phyloP scores from a whole-genome alignment of 2,888 invertebrate genomes.

The Tipula confusa region DNA sequence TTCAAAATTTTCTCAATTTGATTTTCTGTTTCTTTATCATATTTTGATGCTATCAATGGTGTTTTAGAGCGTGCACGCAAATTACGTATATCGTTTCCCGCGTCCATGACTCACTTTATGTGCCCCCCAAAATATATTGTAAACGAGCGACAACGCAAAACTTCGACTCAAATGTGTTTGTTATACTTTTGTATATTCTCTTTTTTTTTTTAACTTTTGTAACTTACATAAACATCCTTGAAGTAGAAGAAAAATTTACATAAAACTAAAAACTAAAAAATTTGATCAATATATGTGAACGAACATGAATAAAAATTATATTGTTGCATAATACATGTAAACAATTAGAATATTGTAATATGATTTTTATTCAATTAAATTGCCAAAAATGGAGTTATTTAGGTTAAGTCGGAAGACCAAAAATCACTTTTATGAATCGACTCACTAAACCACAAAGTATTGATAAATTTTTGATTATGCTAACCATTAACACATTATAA shows the following conservation, averaged over 20 bases:
- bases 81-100: not conserved
- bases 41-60: constrained; percentile 53
- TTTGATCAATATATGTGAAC: not conserved
- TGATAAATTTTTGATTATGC: not conserved
- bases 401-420: not conserved
- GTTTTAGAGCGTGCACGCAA: constrained; percentile 64
- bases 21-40: not conserved
- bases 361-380: not conserved
- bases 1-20: not conserved
- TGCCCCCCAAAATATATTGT: constrained; percentile 16
- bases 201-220: no score
- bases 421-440: not conserved
- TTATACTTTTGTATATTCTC: not conserved
- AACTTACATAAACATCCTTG: not conserved
- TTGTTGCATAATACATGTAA: not conserved
- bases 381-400: not conserved
- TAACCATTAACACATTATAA: not conserved
- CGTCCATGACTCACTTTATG: constrained; percentile 14
- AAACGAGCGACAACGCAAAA: not conserved
- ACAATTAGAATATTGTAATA: not conserved
- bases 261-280: not conserved
- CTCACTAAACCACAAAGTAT: not conserved
- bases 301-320: not conserved
- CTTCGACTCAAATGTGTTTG: not conserved
- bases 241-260: not conserved